These are phyloP conservation scores for Centropristis striata DNA, from an alignment of 2,113 vertebrate species.

Conservation along the genomic window DNA sequence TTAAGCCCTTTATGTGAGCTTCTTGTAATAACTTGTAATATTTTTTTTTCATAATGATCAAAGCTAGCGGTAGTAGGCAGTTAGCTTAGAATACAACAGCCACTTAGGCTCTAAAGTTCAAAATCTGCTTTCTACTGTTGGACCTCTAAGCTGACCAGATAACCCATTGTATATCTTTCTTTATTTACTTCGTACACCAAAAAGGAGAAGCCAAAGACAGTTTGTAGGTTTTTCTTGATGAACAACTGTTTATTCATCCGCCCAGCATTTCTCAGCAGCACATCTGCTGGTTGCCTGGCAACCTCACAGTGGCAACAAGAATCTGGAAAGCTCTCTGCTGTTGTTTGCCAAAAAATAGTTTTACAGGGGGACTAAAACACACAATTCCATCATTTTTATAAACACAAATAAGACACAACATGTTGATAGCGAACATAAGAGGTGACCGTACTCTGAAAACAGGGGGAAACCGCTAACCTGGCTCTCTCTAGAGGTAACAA, in stretches of 20 bases:
- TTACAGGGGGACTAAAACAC: no score
- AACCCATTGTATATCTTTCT: background rate
- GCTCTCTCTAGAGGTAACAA: no score
- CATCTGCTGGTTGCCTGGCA: background rate
- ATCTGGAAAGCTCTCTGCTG: background rate
- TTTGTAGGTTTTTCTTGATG: background rate
- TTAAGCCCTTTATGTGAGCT: no score
- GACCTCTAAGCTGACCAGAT: background rate
- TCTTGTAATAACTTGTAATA: no score
- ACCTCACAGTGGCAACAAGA: background rate
- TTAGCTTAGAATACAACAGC: background rate
- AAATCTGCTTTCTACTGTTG: background rate
- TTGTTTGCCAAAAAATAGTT: background rate
- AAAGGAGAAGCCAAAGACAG: background rate
- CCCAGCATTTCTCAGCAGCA: background rate
- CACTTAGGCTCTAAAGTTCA: background rate
- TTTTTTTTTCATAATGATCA: no score
- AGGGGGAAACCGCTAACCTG: no score
- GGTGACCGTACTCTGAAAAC: background rate
- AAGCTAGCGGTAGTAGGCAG: background rate
- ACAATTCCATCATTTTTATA: background rate
- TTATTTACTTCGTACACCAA: background rate
- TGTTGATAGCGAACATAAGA: background rate
- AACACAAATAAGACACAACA: background rate
- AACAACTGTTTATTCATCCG: background rate